Base-by-base conservation (phyloP, 35 echinoderm and acorn worm species). In the Patiria miniata region DNA sequence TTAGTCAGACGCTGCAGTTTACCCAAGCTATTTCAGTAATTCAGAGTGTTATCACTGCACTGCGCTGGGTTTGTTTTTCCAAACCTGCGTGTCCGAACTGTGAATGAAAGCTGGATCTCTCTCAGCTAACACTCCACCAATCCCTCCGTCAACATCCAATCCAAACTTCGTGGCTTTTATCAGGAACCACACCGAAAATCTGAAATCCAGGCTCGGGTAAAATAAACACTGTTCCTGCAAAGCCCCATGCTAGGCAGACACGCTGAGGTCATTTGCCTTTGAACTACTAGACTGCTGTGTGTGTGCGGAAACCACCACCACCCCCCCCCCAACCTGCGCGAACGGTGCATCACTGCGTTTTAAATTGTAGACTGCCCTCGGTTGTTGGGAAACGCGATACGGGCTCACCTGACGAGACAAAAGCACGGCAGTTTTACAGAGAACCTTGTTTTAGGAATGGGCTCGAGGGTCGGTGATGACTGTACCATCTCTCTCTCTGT, bases 281-380 rank as follows among this genome's bases (percentile, higher is more conserved):
- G 30, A 73, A 34, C 14, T 18, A 73, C 42, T 47, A 12, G 42
- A 12, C 4, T 47, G 42, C 42, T 47, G 42, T 47, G 42, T 12
- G 12, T 47, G 42, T 47, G 42, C 12, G 42, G n/a, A n/a, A n/a
- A n/a, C n/a, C n/a, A n/a, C n/a, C n/a, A n/a, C 12, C 42, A 12
- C 42, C 42, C 65, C 26, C 26, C 26, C 14, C 29, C 19, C 65
- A 30, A 26, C 19, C 15, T 22, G 65, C 14, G 19, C 14, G 21
- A 34, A 12, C 26, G 29, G 65, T 73, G 34, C 65, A 73, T 34
- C 34, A 73, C 65, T 23, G 29, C 65, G 14, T 73, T 12, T 73
- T 73, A 73, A 73, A 73, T 10, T 34, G 65, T 30, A 73, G 65
- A 73, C 65, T 73, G 65, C 65, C 65, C 65, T 73, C 65, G 65